Evolutionary conservation across 2,888 invertebrate species (phyloP).

Genomic region (Amphipoea lucens): DNA sequence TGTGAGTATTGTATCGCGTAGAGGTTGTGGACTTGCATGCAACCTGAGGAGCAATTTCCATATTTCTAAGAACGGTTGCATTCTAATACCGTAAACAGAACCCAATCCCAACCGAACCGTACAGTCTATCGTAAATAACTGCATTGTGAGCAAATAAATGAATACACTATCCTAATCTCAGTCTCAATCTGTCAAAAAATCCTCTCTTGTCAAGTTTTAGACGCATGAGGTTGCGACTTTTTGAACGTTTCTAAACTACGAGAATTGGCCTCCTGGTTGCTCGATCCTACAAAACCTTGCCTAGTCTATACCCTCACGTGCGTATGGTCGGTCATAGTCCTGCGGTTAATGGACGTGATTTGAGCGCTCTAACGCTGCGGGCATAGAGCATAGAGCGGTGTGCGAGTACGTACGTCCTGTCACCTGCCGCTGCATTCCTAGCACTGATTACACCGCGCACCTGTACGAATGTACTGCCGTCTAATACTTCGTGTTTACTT

Average conservation of each 20-base stretch:
- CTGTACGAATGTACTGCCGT: slow-evolving; percentile 70
- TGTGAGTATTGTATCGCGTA: neutral
- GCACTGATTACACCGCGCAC: slow-evolving; percentile 86
- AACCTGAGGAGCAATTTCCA: neutral
- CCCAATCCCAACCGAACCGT: no score
- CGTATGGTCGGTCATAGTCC: slow-evolving; percentile 87
- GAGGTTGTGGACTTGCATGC: neutral
- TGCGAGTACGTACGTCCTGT: slow-evolving; percentile 78
- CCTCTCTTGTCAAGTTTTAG: neutral
- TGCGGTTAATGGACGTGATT: slow-evolving; percentile 89
- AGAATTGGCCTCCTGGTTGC: neutral
- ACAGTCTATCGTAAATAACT: no score
- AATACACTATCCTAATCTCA: no score
- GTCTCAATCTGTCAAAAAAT: neutral
- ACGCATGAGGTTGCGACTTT: neutral
- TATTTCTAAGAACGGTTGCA: neutral
- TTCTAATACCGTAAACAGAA: no score
- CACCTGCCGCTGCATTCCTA: slow-evolving; percentile 88
- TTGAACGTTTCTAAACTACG: neutral
- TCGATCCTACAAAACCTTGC: neutral
- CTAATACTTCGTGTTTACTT: slow-evolving; percentile 72
- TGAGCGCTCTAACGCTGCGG: slow-evolving; percentile 84
- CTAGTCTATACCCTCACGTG: slow-evolving; percentile 64
- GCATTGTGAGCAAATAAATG: no score
- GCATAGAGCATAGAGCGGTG: slow-evolving; percentile 70